Base-by-base conservation (phyloP, 1,140 invertebrate species). In the Venustaconcha ellipsiformis region DNA sequence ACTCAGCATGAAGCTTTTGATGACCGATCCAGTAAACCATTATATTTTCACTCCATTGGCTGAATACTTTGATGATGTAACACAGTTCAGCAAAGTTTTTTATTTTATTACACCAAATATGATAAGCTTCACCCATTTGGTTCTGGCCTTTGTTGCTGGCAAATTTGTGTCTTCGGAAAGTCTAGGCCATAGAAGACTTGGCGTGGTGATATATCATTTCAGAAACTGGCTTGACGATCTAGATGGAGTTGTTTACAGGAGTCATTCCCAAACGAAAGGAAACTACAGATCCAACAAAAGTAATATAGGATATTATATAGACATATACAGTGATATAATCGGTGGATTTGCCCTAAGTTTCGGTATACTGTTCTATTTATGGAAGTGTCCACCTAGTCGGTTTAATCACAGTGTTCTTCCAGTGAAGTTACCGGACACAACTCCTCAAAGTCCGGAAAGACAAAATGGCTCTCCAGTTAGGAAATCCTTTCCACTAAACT, bases 91-190 rank as follows among this genome's bases (percentile, higher is more conserved):
- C 48, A 79, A 80, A 26, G 71, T 82, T 12, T 85, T 87, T 66
- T 83, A 78, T 60, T 86, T 84, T 73, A 84, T 88, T n/a, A 85
- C 86, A 15, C 82, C 87, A 6, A 87, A 87, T 75, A 83, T 86
- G 76, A 84, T 88, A 59, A 85, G 83, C 57, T 78, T 87, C 65
- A 75, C 76, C 2, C 84, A 86, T 76, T 63, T 87, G 3, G 80
- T 79, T 8, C 60, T 71, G 6, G 69, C 68, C 26, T 70, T 87
- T 18, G 62, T 87, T 11, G 72, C 83, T 2, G 82, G 79, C 6
- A 84, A 84, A 78, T 78, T 87, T 55, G 76, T 87, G 14, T 68
- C 84, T n/a, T 83, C 83, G 8, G 84, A 86, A 67, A 80, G 74
- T 57, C 72, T 88, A 30, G 69, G 79, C 65, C 78, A 67, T 5